These are phyloP conservation scores for Centruroides sculpturatus DNA, from an alignment of 1,140 invertebrate genomes.

Conservation along the genomic window DNA sequence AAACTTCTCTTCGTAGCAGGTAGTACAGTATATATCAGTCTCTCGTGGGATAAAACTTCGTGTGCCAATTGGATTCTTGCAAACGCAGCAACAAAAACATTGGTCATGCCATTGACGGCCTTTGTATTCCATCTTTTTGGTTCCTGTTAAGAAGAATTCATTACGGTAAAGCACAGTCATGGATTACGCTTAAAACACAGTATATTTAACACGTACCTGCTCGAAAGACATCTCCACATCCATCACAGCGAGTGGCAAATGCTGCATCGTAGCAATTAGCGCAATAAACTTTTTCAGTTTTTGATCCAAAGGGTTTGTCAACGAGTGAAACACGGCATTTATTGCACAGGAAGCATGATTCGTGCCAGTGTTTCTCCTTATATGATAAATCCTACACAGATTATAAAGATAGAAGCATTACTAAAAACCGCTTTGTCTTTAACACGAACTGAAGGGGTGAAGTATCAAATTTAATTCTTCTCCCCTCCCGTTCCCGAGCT, in stretches of 20 bases:
- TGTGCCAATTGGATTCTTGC: slow-evolving; percentile 95
- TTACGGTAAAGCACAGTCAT: too few relatives aligned
- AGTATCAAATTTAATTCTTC: too few relatives aligned
- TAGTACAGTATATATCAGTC: slow-evolving; percentile 96
- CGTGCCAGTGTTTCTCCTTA: slow-evolving; percentile 99
- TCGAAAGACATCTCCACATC: slow-evolving; percentile 94
- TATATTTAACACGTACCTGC: slow-evolving; percentile 56
- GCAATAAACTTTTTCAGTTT: slow-evolving; percentile 90
- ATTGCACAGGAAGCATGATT: slow-evolving; percentile 95
- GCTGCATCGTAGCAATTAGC: slow-evolving; percentile 97
- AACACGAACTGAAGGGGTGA: too few relatives aligned
- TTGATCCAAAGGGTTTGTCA: slow-evolving; percentile 94
- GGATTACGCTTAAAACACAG: too few relatives aligned
- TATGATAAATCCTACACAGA: slow-evolving; percentile 89
- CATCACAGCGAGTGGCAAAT: slow-evolving; percentile 97
- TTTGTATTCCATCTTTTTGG: slow-evolving; percentile 99
- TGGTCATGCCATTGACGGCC: slow-evolving; percentile 98
- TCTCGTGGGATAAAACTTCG: slow-evolving; percentile 99
- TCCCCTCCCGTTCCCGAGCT: too few relatives aligned
- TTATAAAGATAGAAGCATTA: too few relatives aligned
- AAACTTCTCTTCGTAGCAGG: slow-evolving; percentile 98
- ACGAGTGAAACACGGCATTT: slow-evolving; percentile 95
- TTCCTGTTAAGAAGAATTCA: slow-evolving; percentile 45
- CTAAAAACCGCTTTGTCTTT: too few relatives aligned
- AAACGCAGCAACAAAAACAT: slow-evolving; percentile 96